phyloP scores from a whole-genome alignment of 2,113 vertebrate genomes.

The Thamnophis sirtalis region DNA sequence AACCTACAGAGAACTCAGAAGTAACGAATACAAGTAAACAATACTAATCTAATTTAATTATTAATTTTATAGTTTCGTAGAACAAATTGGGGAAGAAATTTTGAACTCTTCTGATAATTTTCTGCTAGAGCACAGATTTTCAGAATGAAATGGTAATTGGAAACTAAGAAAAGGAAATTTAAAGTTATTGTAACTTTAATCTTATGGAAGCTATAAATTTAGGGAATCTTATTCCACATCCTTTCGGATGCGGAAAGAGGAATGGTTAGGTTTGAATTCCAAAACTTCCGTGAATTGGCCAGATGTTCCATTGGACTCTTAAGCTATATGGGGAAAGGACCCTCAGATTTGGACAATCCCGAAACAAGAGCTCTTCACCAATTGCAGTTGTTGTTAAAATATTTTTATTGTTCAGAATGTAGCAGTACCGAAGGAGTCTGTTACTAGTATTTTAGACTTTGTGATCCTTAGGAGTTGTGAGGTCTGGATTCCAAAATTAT shows the following conservation, averaged over 20 bases:
- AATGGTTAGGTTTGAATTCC: background rate
- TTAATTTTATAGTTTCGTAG: background rate
- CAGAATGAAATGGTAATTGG: background rate
- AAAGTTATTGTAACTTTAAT: background rate
- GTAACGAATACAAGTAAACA: slow-evolving; percentile 60
- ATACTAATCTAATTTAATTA: background rate
- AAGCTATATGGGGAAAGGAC: background rate
- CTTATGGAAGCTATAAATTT: background rate
- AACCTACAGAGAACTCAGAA: slow-evolving; percentile 47
- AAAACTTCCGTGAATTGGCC: background rate
- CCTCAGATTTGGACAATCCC: background rate
- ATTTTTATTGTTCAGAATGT: background rate
- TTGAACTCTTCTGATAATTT: background rate
- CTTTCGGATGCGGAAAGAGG: background rate
- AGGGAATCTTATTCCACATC: background rate
- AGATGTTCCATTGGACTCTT: background rate
- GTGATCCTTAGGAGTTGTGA: background rate
- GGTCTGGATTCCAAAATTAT: background rate
- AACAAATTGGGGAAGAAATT: background rate
- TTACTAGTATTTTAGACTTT: background rate
- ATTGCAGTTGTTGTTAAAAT: background rate
- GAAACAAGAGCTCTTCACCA: background rate
- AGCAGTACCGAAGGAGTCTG: background rate
- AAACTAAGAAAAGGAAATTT: background rate
- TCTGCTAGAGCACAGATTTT: background rate